These are phyloP conservation scores for Mormyrus hasselquistii DNA, from an alignment of 2,797 vertebrate species.

Conservation along the genomic window DNA sequence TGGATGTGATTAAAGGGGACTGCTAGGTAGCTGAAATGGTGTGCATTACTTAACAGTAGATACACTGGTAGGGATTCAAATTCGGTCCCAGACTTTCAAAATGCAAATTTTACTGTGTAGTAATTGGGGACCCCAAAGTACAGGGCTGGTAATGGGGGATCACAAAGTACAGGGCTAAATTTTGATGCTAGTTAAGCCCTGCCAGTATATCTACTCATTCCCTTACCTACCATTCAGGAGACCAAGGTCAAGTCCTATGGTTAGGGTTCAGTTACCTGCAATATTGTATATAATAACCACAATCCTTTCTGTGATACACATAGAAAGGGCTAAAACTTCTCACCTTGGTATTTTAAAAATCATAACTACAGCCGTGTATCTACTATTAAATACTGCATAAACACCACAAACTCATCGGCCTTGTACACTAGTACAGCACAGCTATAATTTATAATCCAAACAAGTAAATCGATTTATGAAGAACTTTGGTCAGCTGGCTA, in stretches of 20 bases:
- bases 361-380: background rate
- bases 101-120: background rate
- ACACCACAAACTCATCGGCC: background rate
- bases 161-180: background rate
- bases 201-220: background rate
- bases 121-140: background rate
- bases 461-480: background rate
- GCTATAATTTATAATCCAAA: background rate
- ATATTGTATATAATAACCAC: background rate
- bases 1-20: background rate
- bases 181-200: background rate
- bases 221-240: background rate
- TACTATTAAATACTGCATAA: background rate
- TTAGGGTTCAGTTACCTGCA: background rate
- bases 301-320: background rate
- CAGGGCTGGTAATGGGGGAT: background rate
- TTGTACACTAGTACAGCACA: background rate
- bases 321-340: background rate
- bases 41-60: background rate
- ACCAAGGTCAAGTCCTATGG: background rate
- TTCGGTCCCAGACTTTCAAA: background rate
- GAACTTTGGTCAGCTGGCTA: background rate
- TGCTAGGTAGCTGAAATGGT: background rate
- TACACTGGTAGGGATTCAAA: background rate
- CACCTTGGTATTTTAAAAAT: background rate